Base-by-base conservation (phyloP, 2,888 invertebrate genomes). In the Bruchidius siliquastri region DNA sequence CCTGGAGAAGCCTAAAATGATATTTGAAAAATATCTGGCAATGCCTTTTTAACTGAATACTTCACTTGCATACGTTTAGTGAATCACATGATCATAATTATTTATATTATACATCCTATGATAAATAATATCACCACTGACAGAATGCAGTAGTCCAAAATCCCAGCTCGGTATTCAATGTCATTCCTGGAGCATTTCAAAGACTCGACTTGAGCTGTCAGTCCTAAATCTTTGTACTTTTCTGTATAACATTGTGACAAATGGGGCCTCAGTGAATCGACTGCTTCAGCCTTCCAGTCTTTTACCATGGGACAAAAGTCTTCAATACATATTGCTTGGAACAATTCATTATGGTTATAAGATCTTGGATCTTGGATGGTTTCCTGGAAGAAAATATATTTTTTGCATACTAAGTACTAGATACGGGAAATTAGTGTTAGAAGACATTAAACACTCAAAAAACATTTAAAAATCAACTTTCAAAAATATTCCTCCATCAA, bases 261-360 rank as follows among this genome's bases (percentile, higher is more conserved):
- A n/a, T 26, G 30, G 20, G 22, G 20, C 49, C 30, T 66, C 22
- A 67, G 67, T 2, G 68, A 68, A 8, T 68, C 21, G 8, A 10
- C 20, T 68, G 8, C 21, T 68, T 68, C 22, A 18, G 68, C 49
- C 67, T 68, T 22, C 30, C 22, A 21, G 74, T 26, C 72, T 67
- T 73, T 21, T 20, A 30, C 68, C 67, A 67, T 32, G 68, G 75
- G 73, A 71, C 80, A 77, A 74, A 75, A 71, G 71, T 78, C 74
- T 2, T 80, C 73, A 22, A 77, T 72, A 66, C 81, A 81, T 72
- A 81, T 76, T 0, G 79, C 80, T 70, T 80, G 78, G 72, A 76
- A 79, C 8, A 81, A 72, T 71, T 79, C 79, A 22, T 79, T 76
- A 68, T 80, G 80, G 72, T 80, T 79, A 67, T 81, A 81, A n/a